A percentile compares a stretch with the other conserved stretches of the same genome.
Conservation (phyloP, 2,888 invertebrate species). For the Heliconius cydno region DNA sequence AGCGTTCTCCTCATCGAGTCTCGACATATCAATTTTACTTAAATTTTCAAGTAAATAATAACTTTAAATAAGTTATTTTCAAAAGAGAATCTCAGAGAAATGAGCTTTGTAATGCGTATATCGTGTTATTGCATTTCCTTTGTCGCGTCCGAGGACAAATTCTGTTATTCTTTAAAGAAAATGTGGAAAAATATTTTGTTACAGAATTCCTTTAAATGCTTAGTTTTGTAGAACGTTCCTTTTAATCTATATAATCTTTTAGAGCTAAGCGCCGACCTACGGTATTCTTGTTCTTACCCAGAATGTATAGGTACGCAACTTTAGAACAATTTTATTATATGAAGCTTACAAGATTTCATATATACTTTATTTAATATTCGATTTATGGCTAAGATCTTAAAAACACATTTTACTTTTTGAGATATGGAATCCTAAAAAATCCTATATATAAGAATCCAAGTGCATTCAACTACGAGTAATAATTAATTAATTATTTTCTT, state of each 20-base stretch:
- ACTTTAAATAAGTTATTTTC: conserved; percentile 7
- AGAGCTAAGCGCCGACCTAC: not conserved
- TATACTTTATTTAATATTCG: no score
- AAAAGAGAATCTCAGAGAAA: conserved; percentile 25
- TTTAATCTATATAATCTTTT: conserved; percentile 23
- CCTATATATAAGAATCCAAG: no score
- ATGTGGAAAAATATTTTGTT: conserved; percentile 34
- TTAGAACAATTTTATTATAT: no score
- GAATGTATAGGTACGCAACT: not conserved
- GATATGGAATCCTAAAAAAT: no score
- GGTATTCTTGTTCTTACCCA: not conserved
- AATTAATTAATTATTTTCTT: no score
- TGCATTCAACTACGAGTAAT: no score
- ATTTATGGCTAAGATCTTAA: no score
- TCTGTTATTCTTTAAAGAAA: conserved; percentile 31
- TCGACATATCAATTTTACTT: not conserved
- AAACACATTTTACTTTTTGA: no score
- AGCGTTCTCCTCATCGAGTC: not conserved
- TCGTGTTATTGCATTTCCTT: conserved; percentile 38
- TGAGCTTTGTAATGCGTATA: conserved; percentile 40
- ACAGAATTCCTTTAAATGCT: conserved; percentile 23
- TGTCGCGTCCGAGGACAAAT: conserved; percentile 34
- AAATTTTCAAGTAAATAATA: not conserved
- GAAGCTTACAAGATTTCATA: no score
- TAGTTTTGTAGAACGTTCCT: conserved; percentile 5